These are phyloP conservation scores for Catharus minimus DNA, from an alignment of 2,113 vertebrate species.

Conservation along the genomic window DNA sequence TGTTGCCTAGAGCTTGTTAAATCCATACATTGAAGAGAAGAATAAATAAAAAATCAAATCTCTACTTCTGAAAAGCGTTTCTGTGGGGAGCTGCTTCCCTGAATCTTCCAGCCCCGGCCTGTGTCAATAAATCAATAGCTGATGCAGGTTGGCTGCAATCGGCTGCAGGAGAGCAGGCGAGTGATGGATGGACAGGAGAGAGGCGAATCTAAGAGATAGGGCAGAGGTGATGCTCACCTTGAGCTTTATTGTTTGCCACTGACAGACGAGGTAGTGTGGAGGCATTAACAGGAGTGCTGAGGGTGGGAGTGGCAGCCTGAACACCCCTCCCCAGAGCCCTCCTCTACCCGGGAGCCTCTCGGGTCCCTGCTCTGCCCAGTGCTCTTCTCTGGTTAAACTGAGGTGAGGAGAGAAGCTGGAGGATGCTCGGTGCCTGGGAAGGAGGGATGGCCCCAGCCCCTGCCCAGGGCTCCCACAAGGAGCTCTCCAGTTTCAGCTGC, in stretches of 20 bases:
- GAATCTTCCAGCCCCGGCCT: slow-evolving; percentile 53
- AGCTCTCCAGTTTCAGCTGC: background rate
- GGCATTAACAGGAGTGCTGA: background rate
- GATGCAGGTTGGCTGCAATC: slow-evolving; percentile 68
- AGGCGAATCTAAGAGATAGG: slow-evolving; percentile 43
- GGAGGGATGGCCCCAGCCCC: background rate
- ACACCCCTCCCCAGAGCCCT: background rate
- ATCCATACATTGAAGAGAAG: slow-evolving; percentile 66
- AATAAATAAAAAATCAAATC: slow-evolving; percentile 68
- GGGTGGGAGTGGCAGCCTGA: background rate
- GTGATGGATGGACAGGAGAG: slow-evolving; percentile 65
- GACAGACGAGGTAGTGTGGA: background rate
- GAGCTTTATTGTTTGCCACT: slow-evolving; percentile 41
- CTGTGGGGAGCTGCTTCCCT: slow-evolving; percentile 68
- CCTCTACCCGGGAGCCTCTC: background rate
- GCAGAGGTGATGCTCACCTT: slow-evolving; percentile 72
- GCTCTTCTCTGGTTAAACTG: background rate
- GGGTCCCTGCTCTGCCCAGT: background rate
- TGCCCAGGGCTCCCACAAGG: background rate
- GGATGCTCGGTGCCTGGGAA: background rate
- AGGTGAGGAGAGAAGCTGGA: background rate
- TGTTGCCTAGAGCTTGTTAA: slow-evolving; percentile 65
- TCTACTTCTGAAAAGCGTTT: slow-evolving; percentile 70
- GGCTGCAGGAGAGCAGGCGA: slow-evolving; percentile 54
- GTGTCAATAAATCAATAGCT: slow-evolving; percentile 76